Conservation (phyloP, 1,140 invertebrate species). For the Saccostrea echinata region DNA sequence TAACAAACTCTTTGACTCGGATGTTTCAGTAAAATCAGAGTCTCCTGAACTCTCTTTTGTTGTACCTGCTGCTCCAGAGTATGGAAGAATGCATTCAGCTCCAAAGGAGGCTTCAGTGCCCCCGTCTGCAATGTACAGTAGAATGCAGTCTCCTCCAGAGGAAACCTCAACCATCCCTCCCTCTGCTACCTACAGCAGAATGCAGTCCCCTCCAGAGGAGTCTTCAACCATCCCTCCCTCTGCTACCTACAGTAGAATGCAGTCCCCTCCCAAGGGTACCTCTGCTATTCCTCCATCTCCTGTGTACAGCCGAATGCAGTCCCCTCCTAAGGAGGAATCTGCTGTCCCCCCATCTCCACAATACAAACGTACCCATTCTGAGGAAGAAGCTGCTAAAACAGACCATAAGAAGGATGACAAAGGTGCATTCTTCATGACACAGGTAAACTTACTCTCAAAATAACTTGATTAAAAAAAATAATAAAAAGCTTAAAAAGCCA, state of each 20-base stretch:
- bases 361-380: slow-evolving; percentile 8
- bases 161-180: background rate
- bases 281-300: slow-evolving; percentile 32
- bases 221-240: background rate
- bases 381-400: background rate
- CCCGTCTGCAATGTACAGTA: background rate
- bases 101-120: background rate
- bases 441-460: slow-evolving; percentile 61
- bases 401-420: slow-evolving; percentile 46
- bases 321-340: background rate
- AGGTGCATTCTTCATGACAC: slow-evolving; percentile 78
- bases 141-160: background rate
- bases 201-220: slow-evolving; percentile 10
- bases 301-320: slow-evolving; percentile 10
- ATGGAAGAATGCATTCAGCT: background rate
- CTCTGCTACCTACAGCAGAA: background rate
- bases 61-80: background rate
- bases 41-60: background rate
- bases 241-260: slow-evolving; percentile 32
- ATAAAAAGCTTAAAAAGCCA: background rate
- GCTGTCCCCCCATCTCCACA: slow-evolving; percentile 28
- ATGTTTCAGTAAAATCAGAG: background rate
- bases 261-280: background rate
- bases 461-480: background rate
- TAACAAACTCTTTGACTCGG: slow-evolving; percentile 19